Base-by-base conservation (phyloP, 2,797 vertebrate genomes). In the Spinibarbus caldwelli region DNA sequence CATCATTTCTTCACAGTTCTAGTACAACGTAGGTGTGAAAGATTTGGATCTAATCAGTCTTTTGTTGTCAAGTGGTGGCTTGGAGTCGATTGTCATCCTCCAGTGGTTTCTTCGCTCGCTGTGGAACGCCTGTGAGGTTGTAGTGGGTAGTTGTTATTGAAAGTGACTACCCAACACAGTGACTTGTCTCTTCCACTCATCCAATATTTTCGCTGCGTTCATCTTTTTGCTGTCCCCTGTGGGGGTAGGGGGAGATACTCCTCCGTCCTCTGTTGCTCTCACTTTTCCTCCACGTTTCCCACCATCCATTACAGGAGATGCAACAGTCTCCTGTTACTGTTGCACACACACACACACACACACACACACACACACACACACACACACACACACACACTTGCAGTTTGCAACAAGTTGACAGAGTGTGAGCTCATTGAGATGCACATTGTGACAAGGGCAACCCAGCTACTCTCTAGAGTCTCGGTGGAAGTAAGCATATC, bases 131-230 rank as follows among this genome's bases (percentile, higher is more conserved):
- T 86, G 80, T 66, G 72, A 80, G 80, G n/a, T 66, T 34, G 70
- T 78, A 36, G 29, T 71, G 75, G 80, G 52, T 57, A 62, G 76
- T 67, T 78, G 68, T 87, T 90, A 92, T 87, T 85, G 75, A 87
- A 91, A 92, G 87, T 85, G 91, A 90, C 90, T 89, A 54, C 82
- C 64, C 57, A 78, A 88, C 86, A 90, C 38, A 82, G 71, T 84
- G 84, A 76, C 86, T 86, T 90, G 87, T 90, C 89, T 87, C 57
- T 87, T 91, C 67, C 62, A 59, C 80, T 91, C 80, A 80, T 26
- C 15, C 80, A 54, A 54, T 75, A 6, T 90, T 86, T 79, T 66
- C 43, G 72, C 85, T 54, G 78, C 66, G 43, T 75, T 57, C 83
- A 76, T 84, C 38, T 77, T 73, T 72, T 80, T 57, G 83, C 86